Base-by-base conservation (phyloP, 53 echinoderm and acorn worm species). In the Echinarachnius parma region DNA sequence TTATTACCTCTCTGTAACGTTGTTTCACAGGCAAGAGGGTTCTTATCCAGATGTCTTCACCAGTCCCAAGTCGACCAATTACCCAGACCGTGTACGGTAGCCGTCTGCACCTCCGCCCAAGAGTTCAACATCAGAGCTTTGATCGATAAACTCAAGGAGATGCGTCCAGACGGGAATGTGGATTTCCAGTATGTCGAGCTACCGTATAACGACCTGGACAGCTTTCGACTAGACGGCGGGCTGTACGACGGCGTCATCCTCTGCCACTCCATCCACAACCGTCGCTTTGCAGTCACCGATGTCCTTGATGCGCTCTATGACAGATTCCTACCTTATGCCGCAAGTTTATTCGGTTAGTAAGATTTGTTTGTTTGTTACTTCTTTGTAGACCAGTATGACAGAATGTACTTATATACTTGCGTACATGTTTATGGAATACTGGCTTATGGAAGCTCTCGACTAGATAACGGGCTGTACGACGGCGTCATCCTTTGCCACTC, bases 191-290 rank as follows among this genome's bases (percentile, higher is more conserved):
- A 50, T 34, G 34, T 68, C 15, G 22, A 68, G 32, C 68, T 68
- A 16, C 68, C 68, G 3, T 68, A 52, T 52, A 68, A 68, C 36
- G 34, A 68, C 24, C 34, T 68, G 0, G 68, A 68, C 68, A 32
- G 34, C 13, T 68, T 50, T 31, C 68, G 53, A n/a, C 34, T 68
- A 14, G 2, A 48, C 31, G 21, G 52, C 1, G 23, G 34, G 28
- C 31, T 21, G 16, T 32, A 33, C 13, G 68, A 68, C 36, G 52
- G 52, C 22, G 21, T 68, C 14, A 68, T 68, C 15, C 1, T 68
- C 13, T 68, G 68, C 33, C 68, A 68, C 36, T 68, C 68, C 20
- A 68, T 68, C 52, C 15, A 50, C 13, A 68, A 68, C 52, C 68
- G 68, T 30, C 32, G 52, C 21, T 68, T 68, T 34, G 34, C 68